Evolutionary conservation across 2,888 invertebrate genomes (phyloP), one percentile per base, ranked within the genome.

Genomic region (Imbricaverruca yamaguchii): DNA sequence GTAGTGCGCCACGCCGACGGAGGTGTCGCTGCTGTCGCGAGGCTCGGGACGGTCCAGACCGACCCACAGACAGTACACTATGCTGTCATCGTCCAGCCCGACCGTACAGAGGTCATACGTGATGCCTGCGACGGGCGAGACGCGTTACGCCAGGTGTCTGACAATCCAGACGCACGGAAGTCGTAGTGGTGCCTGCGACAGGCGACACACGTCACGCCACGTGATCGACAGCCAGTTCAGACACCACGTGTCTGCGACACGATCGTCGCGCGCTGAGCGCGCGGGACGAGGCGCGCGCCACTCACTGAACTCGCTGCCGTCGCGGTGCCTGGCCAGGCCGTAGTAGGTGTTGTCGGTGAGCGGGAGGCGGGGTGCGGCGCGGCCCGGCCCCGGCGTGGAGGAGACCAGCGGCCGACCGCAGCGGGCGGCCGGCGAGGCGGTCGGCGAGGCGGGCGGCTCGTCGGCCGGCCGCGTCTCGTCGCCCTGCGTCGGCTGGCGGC

Each of bases 271-370:
- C 39, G 39, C 39, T 39, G 39, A 3, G 39, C 39, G 39, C 39
- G 39, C 39, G 2, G 4, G 39, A 39, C 39, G 39, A 39, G 39
- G 39, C 39, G 39, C 39, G 39, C 39, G 39, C 74, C 13, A 79
- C 79, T 79, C 57, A 79, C 79, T 79, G 79, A 79, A 79, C 57
- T 59, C 23, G 59, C 79, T 79, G 79, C 79, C 57, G 57, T 79
- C 79, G n/a, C 57, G 57, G 59, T 79, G 79, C 3, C 57, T 57
- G 23, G 79, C 79, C 79, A 57, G 8, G 79, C 79, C 79, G 79
- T 79, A 79, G 79, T 79, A 79, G 13, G 79, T 79, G 57, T 79
- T 59, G 56, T 79, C 79, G 0, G 57, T 56, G 13, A 79, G 79
- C 57, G 25, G 53, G 53, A 53, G 53, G 55, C 74, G 57, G n/a